Base-by-base conservation (phyloP, 2,797 vertebrate genomes). In the Sandelia bainsii region DNA sequence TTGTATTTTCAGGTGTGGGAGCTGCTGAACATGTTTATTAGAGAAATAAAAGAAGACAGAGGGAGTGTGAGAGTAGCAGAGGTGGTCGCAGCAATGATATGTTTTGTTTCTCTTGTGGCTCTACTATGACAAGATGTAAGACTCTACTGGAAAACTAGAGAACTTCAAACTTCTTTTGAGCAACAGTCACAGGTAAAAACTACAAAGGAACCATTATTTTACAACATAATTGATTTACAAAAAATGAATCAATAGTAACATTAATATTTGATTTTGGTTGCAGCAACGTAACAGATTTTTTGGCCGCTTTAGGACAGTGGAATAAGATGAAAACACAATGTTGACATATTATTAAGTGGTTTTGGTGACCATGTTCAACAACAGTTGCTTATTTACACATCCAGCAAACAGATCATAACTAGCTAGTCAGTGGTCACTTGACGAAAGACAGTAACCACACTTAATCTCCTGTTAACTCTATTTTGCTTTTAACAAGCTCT, bases 1-100 rank as follows among this genome's bases (percentile, higher is more conserved):
- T 29, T 58, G 50, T 71, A 70, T 83, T 88, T 89, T 79, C 85
- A 89, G 87, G 85, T 89, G 84, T 45, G 75, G 63, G 60, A 62
- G 73, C 66, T 60, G 77, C 72, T 1, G 37, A 77, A 56, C 54
- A 61, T 64, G 72, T 80, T 86, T 82, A 84, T 92, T 85, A 87
- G 81, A 59, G 69, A 53, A 67, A 72, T 49, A 51, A 58, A 19
- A 61, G 22, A 62, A 72, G 69, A 71, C 49, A 25, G 66, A 70
- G 32, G 29, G 34, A 75, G 58, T 46, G 69, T 45, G 73, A 59
- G 66, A 71, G 60, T 70, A 66, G 53, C 66, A 45, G 66, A 68
- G 79, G 72, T 68, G 59, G 44, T 70, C 59, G 44, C 58, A 50
- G 40, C 2, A 42, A 73, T 59, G 64, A 63, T 72, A 40, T 54